Evolutionary conservation across 2,888 invertebrate species (phyloP).

Genomic region (Drosophila paramelanica): DNA sequence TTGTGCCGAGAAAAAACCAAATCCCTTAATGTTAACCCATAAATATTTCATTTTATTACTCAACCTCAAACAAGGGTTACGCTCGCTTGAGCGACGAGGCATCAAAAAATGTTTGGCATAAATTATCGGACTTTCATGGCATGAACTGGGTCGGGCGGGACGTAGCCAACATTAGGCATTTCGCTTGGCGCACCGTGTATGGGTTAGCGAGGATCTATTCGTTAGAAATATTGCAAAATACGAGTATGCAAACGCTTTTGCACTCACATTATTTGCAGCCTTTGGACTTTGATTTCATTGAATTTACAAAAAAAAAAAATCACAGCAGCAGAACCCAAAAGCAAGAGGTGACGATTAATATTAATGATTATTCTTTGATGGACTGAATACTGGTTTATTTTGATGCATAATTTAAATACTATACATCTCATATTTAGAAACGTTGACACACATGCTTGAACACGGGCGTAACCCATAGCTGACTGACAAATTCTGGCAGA

Average conservation of each 20-base stretch:
- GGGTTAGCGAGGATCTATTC: slow-evolving; percentile 20
- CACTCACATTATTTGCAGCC: slow-evolving; percentile 21
- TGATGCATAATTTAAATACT: background rate
- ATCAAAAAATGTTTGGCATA: slow-evolving; percentile 63
- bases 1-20: slow-evolving; percentile 54
- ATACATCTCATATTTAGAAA: background rate
- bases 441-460: slow-evolving; percentile 7
- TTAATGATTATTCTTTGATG: slow-evolving; percentile 12
- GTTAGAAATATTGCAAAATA: slow-evolving; percentile 30
- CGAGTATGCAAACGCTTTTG: slow-evolving; percentile 13
- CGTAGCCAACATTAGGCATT: slow-evolving; percentile 2
- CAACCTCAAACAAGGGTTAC: slow-evolving; percentile 75
- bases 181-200: background rate
- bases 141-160: slow-evolving; percentile 13
- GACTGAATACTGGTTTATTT: slow-evolving; percentile 13
- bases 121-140: slow-evolving; percentile 46
- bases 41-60: slow-evolving; percentile 78
- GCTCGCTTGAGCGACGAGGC: slow-evolving; percentile 23
- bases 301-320: slow-evolving; percentile 36
- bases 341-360: background rate
- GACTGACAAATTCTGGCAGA: background rate
- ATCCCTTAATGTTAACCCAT: slow-evolving; percentile 77
- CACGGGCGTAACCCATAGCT: background rate
- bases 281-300: slow-evolving; percentile 40
- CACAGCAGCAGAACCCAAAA: slow-evolving; percentile 5